Percentiles rank a stretch among this genome's conserved stretches.
These are phyloP conservation scores for Drosophila guanche DNA, from an alignment of 1,140 invertebrate genomes.

Conservation along the genomic window DNA sequence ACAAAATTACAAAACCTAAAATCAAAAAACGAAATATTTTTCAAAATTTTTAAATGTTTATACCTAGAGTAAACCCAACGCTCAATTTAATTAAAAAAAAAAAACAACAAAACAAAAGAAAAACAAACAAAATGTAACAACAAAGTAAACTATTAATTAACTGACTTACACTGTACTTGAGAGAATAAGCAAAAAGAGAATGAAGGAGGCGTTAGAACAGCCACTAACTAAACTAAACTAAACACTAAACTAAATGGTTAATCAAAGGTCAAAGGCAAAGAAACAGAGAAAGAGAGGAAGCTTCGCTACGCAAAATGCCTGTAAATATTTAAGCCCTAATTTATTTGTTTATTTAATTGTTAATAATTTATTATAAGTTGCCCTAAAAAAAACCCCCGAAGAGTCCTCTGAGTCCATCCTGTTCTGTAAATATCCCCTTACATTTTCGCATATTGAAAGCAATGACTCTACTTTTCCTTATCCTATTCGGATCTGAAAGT, in stretches of 20 bases:
- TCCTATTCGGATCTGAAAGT: no score
- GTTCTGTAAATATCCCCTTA: no score
- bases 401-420: no score
- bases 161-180: constrained; percentile 54
- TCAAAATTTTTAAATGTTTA: constrained; percentile 79
- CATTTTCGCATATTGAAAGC: no score
- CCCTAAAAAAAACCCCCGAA: no score
- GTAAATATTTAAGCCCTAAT: constrained; percentile 69
- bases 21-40: constrained; percentile 77
- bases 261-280: constrained; percentile 27
- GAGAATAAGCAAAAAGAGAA: constrained; percentile 22
- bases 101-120: constrained; percentile 2
- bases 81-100: constrained; percentile 37
- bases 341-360: constrained; percentile 26
- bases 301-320: constrained; percentile 76
- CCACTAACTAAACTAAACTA: constrained; percentile 39
- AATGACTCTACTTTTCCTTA: no score
- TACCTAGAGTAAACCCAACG: constrained; percentile 42
- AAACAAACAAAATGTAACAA: constrained; percentile 15
- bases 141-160: constrained; percentile 39
- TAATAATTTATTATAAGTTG: constrained; percentile 12
- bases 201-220: constrained; percentile 2
- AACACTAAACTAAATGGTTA: constrained; percentile 24
- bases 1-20: constrained; percentile 22
- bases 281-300: constrained; percentile 13